Evolutionary conservation across 1,140 invertebrate genomes (phyloP).

Genomic region (Zaprionus taronus): DNA sequence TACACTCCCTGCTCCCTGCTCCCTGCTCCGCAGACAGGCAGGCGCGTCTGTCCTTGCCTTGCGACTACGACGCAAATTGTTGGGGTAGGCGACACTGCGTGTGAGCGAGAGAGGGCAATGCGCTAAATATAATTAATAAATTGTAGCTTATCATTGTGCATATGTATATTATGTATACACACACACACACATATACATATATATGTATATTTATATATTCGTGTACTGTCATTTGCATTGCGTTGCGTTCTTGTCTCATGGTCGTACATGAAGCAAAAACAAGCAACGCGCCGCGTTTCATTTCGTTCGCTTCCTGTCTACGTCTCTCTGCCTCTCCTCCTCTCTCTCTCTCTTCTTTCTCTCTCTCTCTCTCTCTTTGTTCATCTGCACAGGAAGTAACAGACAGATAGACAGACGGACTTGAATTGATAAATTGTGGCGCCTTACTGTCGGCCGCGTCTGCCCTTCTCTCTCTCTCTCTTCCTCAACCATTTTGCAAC

Average conservation of each 20-base stretch:
- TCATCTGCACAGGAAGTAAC: constrained; percentile 59
- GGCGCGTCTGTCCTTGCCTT: constrained; percentile 41
- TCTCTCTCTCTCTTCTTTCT: constrained; percentile 31
- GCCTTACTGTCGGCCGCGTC: background rate
- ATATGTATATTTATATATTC: background rate
- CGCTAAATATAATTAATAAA: constrained; percentile 57
- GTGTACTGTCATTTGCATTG: constrained; percentile 48
- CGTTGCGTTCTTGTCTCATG: constrained; percentile 49
- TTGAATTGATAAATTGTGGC: constrained; percentile 12
- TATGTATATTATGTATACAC: background rate
- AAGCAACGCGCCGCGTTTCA: constrained; percentile 21
- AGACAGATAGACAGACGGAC: constrained; percentile 3
- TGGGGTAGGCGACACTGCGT: constrained; percentile 63
- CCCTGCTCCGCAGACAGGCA: constrained; percentile 20
- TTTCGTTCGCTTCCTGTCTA: constrained; percentile 46
- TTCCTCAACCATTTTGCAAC: background rate
- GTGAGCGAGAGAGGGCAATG: constrained; percentile 19
- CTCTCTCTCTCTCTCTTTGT: constrained; percentile 29
- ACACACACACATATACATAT: background rate
- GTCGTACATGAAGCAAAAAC: constrained; percentile 37
- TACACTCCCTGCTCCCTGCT: background rate
- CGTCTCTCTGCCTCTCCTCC: background rate
- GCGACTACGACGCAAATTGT: constrained; percentile 52
- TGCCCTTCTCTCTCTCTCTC: too few species aligned
- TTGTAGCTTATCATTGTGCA: constrained; percentile 50